phyloP scores from a whole-genome alignment of 2,797 vertebrate species.

The Hapalemur alaotrensis region DNA sequence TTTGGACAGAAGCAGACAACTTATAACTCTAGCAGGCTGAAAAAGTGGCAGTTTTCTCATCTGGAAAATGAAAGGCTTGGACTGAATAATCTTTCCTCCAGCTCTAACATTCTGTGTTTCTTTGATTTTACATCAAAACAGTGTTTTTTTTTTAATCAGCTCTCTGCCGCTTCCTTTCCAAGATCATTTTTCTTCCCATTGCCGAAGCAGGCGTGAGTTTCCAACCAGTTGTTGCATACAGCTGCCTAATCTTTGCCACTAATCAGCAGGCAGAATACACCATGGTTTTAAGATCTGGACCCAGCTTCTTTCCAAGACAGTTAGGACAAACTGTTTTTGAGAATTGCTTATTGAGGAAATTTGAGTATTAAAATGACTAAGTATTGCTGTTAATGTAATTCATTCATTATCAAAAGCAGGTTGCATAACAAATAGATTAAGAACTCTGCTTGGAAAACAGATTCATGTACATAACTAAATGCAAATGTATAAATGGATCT shows the following conservation, averaged over 20 bases:
- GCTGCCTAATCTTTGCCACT: conserved; percentile 7
- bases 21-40: background rate
- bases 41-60: conserved; percentile 63
- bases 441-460: background rate
- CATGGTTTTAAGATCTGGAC: background rate
- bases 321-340: background rate
- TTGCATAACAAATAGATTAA: background rate
- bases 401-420: background rate
- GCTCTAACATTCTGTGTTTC: background rate
- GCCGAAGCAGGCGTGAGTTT: conserved; percentile 5
- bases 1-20: background rate
- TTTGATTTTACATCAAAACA: conserved; percentile 63
- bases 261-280: background rate
- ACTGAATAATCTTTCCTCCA: conserved; percentile 50
- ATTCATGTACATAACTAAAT: background rate
- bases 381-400: background rate
- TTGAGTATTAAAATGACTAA: background rate
- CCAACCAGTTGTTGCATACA: background rate
- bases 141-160: conserved; percentile 65
- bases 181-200: conserved; percentile 47
- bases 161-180: conserved; percentile 52
- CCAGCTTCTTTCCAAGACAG: background rate
- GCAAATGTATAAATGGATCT: background rate
- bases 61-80: conserved; percentile 61
- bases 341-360: background rate